Evolutionary conservation across 1,140 invertebrate species (phyloP).

Genomic region (Armadillidium nasatum): DNA sequence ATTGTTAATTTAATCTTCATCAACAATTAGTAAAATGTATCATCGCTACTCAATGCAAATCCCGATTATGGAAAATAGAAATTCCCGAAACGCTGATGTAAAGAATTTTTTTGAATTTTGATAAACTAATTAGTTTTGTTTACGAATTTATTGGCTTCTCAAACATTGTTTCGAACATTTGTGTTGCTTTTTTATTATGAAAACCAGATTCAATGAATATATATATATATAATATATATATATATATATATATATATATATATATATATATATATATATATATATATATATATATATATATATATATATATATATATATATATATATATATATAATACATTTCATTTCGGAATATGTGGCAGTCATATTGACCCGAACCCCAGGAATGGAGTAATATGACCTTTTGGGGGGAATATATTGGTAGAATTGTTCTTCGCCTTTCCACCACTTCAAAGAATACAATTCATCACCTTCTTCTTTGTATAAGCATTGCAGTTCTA

Average conservation of each 20-base stretch:
- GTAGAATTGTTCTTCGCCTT: constrained; percentile 71
- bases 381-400: constrained; percentile 30
- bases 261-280: constrained; percentile 15
- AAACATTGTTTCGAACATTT: no score
- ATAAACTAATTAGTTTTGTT: no score
- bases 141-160: no score
- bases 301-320: constrained; percentile 11
- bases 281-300: constrained; percentile 15
- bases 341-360: constrained; percentile 32
- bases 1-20: no score
- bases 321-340: neutral
- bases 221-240: neutral
- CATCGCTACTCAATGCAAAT: no score
- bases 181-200: no score
- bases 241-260: constrained; percentile 15
- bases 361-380: constrained; percentile 33
- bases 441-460: constrained; percentile 82
- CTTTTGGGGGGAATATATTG: constrained; percentile 55
- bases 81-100: no score
- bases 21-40: no score
- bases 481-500: constrained; percentile 65
- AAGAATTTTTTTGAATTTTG: no score
- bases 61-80: no score
- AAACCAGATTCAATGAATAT: no score
- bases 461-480: constrained; percentile 69